Base-by-base conservation (phyloP, 1,140 invertebrate genomes). In the Hyposmocoma kahamanoa region DNA sequence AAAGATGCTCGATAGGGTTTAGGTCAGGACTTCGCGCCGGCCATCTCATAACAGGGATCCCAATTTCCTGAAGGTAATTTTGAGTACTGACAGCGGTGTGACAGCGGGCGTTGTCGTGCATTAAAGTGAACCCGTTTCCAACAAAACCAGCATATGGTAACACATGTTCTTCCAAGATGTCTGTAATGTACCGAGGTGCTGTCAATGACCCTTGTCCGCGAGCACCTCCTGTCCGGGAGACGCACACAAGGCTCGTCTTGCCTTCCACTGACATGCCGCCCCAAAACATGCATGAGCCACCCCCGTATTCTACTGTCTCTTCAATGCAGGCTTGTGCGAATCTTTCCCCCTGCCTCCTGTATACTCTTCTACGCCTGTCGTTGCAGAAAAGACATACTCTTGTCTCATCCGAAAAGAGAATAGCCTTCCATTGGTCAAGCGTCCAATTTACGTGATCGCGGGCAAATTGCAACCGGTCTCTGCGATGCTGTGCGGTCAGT, bases 361-460 rank as follows among this genome's bases (percentile, higher is more conserved):
- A 42, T 22, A 57, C 39, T 34, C 39, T 42, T 18, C 9, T 44
- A 1, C 47, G 22, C 19, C 39, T 28, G 3, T 45, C 39, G 17
- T 53, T 53, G 18, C 43, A 38, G 15, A 13, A 48, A 43, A 53
- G 18, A 18, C 39, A 47, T 21, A 50, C 18, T 22, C 50, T 48
- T n/a, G 30, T 47, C 41, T 60, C 43, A 18, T 54, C 54, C n/a
- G 48, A 49, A 39, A 57, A 62, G 34, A 57, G 53, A 26, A 56
- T 42, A 21, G 13, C 13, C 3, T 38, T 24, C 45, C 52, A 54
- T 44, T 56, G 44, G 0, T 47, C 21, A 5, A 53, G 1, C 5
- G 47, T 48, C 50, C 44, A 51, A 44, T 50, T 19, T 4, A 44
- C 19, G 13, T 56, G 47, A 3, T 44, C 50, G 21, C 41, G 45